phyloP scores from a whole-genome alignment of 2,113 vertebrate species.

The Atherinomorus stipes region DNA sequence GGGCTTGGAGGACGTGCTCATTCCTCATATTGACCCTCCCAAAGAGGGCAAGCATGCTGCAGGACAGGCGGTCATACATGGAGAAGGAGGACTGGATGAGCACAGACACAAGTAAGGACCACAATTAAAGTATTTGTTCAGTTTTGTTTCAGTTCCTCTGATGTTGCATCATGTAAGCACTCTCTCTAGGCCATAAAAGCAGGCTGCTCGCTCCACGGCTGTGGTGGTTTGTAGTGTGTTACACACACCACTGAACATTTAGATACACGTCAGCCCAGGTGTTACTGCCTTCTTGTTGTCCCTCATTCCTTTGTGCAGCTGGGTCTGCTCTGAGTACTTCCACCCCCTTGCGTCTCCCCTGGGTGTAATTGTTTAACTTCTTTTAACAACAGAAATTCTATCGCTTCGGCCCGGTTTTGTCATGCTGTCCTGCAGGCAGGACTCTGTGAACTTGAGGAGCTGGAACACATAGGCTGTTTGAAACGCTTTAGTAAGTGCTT shows the following conservation, averaged over 20 bases:
- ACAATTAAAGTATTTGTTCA: background rate
- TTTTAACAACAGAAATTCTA: slow-evolving; percentile 16
- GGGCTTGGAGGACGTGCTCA: slow-evolving; percentile 96
- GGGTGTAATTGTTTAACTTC: slow-evolving; percentile 18
- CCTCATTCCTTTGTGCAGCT: slow-evolving; percentile 5
- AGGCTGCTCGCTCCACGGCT: background rate
- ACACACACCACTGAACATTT: background rate
- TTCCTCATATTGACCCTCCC: slow-evolving; percentile 93
- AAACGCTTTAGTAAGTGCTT: slow-evolving; percentile 49
- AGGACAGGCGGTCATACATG: slow-evolving; percentile 91
- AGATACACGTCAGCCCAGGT: slow-evolving; percentile 24
- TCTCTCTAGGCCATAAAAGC: background rate
- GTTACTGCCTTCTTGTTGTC: background rate
- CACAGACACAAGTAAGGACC: slow-evolving; percentile 91
- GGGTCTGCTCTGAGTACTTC: background rate
- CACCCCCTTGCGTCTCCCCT: background rate
- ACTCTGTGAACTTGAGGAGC: slow-evolving; percentile 41
- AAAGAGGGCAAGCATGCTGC: slow-evolving; percentile 89
- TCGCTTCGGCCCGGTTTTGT: slow-evolving; percentile 16
- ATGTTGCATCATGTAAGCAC: background rate
- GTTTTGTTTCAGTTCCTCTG: background rate
- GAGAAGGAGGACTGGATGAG: slow-evolving; percentile 90
- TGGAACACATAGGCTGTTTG: slow-evolving; percentile 43
- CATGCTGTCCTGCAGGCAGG: slow-evolving; percentile 9
- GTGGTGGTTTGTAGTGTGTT: slow-evolving; percentile 12